phyloP scores from a whole-genome alignment of 2,888 invertebrate genomes.

The Melikaiella ostensackeni region DNA sequence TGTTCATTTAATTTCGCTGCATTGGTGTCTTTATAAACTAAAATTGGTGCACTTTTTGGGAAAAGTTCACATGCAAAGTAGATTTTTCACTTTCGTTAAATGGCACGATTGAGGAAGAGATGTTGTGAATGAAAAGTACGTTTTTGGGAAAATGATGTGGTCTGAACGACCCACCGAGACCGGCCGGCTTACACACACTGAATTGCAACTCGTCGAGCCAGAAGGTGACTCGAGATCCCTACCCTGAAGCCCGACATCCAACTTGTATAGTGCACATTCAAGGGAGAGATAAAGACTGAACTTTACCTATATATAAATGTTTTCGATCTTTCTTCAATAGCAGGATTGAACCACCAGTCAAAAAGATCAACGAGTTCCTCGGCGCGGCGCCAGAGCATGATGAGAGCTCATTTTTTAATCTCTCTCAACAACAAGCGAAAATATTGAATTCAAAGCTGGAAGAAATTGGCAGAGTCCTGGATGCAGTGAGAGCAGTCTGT shows the following conservation, averaged over 20 bases:
- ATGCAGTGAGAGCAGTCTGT: neutral
- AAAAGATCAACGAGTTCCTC: conserved; percentile 22
- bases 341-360: conserved; percentile 13
- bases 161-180: conserved; percentile 54
- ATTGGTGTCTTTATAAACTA: neutral
- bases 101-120: neutral
- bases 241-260: conserved; percentile 67
- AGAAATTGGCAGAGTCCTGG: neutral
- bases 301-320: conserved; percentile 15
- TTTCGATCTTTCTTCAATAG: conserved; percentile 32
- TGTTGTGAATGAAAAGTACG: neutral
- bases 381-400: neutral
- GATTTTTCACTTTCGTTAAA: neutral
- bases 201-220: conserved; percentile 63
- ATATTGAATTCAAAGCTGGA: neutral
- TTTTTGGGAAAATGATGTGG: neutral
- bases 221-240: conserved; percentile 63
- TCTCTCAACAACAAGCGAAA: neutral
- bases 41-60: neutral
- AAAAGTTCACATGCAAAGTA: neutral
- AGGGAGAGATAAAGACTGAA: conserved; percentile 36
- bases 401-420: neutral
- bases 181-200: conserved; percentile 67
- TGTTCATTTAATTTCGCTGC: neutral
- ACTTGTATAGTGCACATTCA: conserved; percentile 22